A percentile compares a stretch with the other conserved stretches of the same genome.
These are phyloP conservation scores for Notechis scutatus DNA, from an alignment of 2,113 vertebrate species.

Conservation along the genomic window DNA sequence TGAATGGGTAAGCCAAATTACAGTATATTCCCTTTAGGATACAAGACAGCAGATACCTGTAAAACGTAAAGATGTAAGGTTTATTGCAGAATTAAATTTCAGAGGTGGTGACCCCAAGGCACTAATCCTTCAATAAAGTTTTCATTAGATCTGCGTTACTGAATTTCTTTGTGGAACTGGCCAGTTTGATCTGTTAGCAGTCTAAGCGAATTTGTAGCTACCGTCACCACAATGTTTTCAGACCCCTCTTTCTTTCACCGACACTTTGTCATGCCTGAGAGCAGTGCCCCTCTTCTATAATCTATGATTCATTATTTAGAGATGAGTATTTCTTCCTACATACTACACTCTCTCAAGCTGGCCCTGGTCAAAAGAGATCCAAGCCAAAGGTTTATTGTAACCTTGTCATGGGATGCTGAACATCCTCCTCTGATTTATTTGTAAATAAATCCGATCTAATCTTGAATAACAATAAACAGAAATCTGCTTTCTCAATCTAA, in stretches of 20 bases:
- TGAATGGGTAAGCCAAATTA: background rate
- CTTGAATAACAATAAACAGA: background rate
- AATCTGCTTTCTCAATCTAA: background rate
- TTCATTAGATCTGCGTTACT: background rate
- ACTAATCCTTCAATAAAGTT: background rate
- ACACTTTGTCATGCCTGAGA: background rate
- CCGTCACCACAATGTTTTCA: background rate
- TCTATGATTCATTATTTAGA: background rate
- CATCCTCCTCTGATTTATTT: background rate
- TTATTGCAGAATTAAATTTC: background rate
- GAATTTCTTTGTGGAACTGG: background rate
- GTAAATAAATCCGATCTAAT: background rate
- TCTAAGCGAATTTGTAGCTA: background rate
- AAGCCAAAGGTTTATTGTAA: background rate
- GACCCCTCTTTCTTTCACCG: background rate
- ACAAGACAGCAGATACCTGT: background rate
- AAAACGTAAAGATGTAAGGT: background rate
- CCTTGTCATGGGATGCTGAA: background rate
- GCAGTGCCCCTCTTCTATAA: background rate
- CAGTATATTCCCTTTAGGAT: background rate
- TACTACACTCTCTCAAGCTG: background rate
- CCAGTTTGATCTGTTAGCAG: background rate
- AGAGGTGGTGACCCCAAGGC: background rate
- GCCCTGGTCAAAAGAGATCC: background rate
- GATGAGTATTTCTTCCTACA: background rate